Percentiles rank a stretch among this genome's conserved stretches.
phyloP scores from a whole-genome alignment of 1,140 invertebrate genomes.

The Anadara kagoshimensis region DNA sequence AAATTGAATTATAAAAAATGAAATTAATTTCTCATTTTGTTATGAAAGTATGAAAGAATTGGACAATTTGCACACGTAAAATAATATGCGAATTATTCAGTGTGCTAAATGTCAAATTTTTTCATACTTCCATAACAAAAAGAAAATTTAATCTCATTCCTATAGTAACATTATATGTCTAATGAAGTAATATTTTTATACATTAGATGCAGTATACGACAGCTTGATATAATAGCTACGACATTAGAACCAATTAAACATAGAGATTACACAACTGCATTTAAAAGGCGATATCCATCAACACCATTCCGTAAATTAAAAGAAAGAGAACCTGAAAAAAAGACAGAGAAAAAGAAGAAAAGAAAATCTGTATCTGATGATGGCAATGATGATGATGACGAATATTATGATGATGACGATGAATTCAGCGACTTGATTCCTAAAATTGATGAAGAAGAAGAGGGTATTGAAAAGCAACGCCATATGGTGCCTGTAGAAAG shows the following conservation, averaged over 20 bases:
- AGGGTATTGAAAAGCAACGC: not conserved
- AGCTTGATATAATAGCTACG: conserved; percentile 66
- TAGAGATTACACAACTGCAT: conserved; percentile 59
- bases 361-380: conserved; percentile 10
- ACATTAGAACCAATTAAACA: conserved; percentile 67
- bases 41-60: too few relatives aligned
- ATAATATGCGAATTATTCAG: too few relatives aligned
- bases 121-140: too few relatives aligned
- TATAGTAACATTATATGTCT: too few relatives aligned
- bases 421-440: not conserved
- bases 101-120: too few relatives aligned
- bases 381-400: not conserved
- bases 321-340: conserved; percentile 7
- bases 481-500: not conserved
- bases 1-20: too few relatives aligned
- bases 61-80: too few relatives aligned
- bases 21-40: too few relatives aligned
- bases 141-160: too few relatives aligned
- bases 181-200: not conserved
- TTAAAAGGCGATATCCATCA: conserved; percentile 53
- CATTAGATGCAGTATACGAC: conserved; percentile 54
- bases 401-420: too few relatives aligned
- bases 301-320: conserved; percentile 45
- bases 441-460: conserved; percentile 9
- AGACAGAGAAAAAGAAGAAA: conserved; percentile 14